Evolutionary conservation across 1,140 invertebrate species (phyloP), one percentile per base, ranked within the genome.

Genomic region (Heliconius hermathena): DNA sequence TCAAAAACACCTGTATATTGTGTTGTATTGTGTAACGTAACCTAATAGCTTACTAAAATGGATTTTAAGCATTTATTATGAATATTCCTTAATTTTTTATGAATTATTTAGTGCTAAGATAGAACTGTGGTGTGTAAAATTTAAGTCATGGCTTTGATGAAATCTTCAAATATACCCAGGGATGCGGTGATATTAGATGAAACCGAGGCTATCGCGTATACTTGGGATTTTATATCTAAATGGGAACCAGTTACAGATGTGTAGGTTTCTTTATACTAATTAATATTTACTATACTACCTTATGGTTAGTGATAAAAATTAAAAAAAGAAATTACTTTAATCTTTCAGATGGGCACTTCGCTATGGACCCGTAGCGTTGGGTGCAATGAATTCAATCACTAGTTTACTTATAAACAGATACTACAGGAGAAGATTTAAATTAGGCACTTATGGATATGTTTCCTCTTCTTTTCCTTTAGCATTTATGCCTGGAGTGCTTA

Each of bases 371-470:
- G n/a, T 76, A 46, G 76, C 86, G 11, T 79, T 94, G 20, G 93
- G 90, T 46, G 89, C 82, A 41, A 29, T 93, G 0, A 94, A 87
- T 84, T 85, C 89, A 33, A 1, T 90, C 6, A 86, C 85, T 26
- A 91, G 93, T 52, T 66, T 92, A n/a, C n/a, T 90, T 9, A 90
- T 93, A 38, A 94, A 93, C 71, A 88, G 77, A 0, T 87, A 92
- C 74, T 94, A 85, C 74, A 85, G 93, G 77, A 81, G 74, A 38
- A 92, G 87, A 74, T 75, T 94, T 1, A 93, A 91, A 73, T 80
- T 94, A 46, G 89, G 89, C 8, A 73, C 38, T 8, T 92, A 87
- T 84, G 93, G 92, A 49, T 88, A 90, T 70, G 81, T 91, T 22
- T 82, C 93, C 26, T 93, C 93, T 54, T 84, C 88, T 20, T 82